These are phyloP conservation scores for Allacma fusca DNA, from an alignment of 2,888 invertebrate species.

Conservation along the genomic window DNA sequence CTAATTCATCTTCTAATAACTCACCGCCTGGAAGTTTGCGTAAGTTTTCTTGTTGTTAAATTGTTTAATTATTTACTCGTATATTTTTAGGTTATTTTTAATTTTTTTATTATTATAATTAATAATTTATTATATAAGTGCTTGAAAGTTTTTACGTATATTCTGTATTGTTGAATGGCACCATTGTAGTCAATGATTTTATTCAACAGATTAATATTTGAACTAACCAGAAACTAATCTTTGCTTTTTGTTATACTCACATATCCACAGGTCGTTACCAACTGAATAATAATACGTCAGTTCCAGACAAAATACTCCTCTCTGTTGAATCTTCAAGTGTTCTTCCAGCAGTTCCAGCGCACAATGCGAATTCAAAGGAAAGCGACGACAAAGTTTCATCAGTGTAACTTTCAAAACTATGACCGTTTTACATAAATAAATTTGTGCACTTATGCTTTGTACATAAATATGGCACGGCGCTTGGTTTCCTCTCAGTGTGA, in stretches of 20 bases:
- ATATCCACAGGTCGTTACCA: constrained; percentile 27
- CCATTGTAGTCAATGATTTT: no score
- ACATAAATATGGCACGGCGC: background rate
- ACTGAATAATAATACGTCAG: constrained; percentile 37
- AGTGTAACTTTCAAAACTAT: constrained; percentile 10
- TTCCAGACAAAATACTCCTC: constrained; percentile 39
- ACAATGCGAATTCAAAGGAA: constrained; percentile 21
- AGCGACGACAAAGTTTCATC: constrained; percentile 36
- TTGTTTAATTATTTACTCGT: background rate
- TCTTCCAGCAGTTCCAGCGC: constrained; percentile 40
- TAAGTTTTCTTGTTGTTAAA: constrained; percentile 40
- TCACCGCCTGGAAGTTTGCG: constrained; percentile 48
- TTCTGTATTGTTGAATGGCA: no score
- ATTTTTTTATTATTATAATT: background rate
- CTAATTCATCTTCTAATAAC: constrained; percentile 36
- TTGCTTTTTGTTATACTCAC: no score
- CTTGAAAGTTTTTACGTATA: no score
- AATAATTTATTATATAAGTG: background rate
- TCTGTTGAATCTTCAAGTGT: constrained; percentile 45
- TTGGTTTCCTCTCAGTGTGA: no score
- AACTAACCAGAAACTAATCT: no score
- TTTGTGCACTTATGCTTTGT: constrained; percentile 7
- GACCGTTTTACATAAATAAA: background rate
- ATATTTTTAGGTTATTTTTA: background rate
- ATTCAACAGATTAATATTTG: no score